Evolutionary conservation across 2,113 vertebrate genomes (phyloP), one percentile per base, ranked within the genome.

Genomic region (Aldabrachelys gigantea): DNA sequence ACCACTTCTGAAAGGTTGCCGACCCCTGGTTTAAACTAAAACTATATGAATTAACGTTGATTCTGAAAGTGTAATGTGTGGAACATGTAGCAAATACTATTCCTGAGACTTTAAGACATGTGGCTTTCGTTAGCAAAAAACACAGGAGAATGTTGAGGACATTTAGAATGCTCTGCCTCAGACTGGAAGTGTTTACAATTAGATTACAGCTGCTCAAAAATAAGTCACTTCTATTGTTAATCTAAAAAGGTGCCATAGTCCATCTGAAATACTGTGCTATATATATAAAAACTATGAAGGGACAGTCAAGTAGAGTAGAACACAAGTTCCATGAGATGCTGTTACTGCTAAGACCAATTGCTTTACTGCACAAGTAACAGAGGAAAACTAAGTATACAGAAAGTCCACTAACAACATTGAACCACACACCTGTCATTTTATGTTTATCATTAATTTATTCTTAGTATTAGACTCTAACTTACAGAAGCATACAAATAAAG

Each of bases 121-220:
- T 17, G 85, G 41, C 2, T 50, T 54, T 35, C 10, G 75, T 35
- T 38, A 38, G 49, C 11, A 75, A 78, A 24, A 88, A 80, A 82
- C 16, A 44, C 16, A 52, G 62, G 24, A 7, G 11, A 35, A 24
- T 62, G 47, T 0, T 49, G 35, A 92, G 8, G 16, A 4, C 41
- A 83, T 9, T 65, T 80, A 24, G 19, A 90, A 89, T 4, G 14
- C 4, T 59, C 19, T 91, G 16, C 7, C n/a, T 79, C 2, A 31
- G 29, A 84, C 35, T 13, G 22, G 19, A 47, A 84, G 27, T 29
- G 17, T 50, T 29, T 49, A 22, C 21, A 75, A 75, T 75, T 75
- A 24, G 38, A 41, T 75, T 41, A 75, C 5, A 11, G 22, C 31
- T 65, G 31, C 14, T 65, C 38, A 75, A 25, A 69, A 65, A 41